phyloP scores from a whole-genome alignment of 2,888 invertebrate genomes.

The Ophraella communa region DNA sequence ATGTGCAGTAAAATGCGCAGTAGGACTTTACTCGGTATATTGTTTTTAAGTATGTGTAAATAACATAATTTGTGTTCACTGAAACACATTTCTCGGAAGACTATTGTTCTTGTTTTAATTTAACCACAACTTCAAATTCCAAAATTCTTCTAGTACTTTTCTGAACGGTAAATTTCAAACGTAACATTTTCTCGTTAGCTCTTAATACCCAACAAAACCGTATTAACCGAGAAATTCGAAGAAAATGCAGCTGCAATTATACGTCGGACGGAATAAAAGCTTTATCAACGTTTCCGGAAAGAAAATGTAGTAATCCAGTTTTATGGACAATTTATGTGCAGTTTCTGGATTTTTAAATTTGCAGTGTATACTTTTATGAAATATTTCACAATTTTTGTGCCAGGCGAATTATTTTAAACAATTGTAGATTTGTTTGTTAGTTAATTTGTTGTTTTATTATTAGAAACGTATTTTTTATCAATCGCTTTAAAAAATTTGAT shows the following conservation, averaged over 20 bases:
- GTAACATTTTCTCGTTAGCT: not conserved
- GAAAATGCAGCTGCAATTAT: not conserved
- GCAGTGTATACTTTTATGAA: not conserved
- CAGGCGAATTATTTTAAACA: not conserved
- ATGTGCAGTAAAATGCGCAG: no score
- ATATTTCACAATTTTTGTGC: not conserved
- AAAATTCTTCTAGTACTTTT: not conserved
- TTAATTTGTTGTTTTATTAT: no score
- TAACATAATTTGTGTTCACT: not conserved
- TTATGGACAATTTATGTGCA: not conserved
- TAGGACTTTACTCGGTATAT: no score
- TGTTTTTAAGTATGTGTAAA: no score
- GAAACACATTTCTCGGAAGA: not conserved
- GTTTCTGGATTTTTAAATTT: not conserved
- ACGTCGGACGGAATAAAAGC: not conserved
- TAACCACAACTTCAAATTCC: not conserved
- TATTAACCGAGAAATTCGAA: not conserved
- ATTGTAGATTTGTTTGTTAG: no score
- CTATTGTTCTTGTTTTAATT: not conserved
- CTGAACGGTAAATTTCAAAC: not conserved
- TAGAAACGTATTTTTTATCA: no score
- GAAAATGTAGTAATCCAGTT: not conserved
- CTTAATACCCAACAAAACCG: not conserved
- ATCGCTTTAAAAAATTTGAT: no score
- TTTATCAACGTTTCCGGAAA: not conserved